phyloP scores from a whole-genome alignment of 2,888 invertebrate genomes.

The Synanthedon tipuliformis region DNA sequence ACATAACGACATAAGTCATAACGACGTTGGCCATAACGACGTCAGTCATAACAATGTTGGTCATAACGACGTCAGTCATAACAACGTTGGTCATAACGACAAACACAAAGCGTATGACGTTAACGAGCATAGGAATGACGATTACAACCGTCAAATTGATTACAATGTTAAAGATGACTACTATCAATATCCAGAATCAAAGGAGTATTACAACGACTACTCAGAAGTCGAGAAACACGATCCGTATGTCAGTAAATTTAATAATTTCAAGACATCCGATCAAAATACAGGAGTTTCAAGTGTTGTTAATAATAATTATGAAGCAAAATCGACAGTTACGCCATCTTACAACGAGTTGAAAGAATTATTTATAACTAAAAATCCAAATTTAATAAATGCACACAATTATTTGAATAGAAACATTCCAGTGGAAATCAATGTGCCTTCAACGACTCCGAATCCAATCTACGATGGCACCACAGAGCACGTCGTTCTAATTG shows the following conservation, averaged over 20 bases:
- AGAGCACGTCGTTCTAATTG: conserved; percentile 35
- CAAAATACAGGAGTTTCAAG: conserved; percentile 13
- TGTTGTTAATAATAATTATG: conserved; percentile 1
- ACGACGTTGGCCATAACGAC: conserved; percentile 3
- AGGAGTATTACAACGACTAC: conserved; percentile 47
- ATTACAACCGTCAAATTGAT: conserved; percentile 8
- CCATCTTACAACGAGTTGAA: conserved; percentile 32
- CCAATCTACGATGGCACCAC: conserved; percentile 19
- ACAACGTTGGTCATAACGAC: conserved; percentile 13
- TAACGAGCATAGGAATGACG: conserved; percentile 8
- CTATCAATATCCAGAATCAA: conserved; percentile 35
- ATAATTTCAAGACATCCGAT: conserved; percentile 10
- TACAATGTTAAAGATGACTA: conserved; percentile 20
- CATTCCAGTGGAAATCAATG: conserved; percentile 22
- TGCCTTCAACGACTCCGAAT: conserved; percentile 23
- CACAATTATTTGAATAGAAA: conserved; percentile 10
- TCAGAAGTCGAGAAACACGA: conserved; percentile 29
- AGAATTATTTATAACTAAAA: conserved; percentile 30
- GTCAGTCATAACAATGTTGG: conserved; percentile 9
- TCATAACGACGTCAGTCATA: conserved; percentile 5
- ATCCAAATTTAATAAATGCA: conserved; percentile 11
- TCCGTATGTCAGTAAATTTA: conserved; percentile 39
- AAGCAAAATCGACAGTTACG: conserved; percentile 11
- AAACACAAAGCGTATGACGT: conserved; percentile 6
- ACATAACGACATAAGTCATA: conserved; percentile 6